A percentile compares a stretch with the other conserved stretches of the same genome.
These are phyloP conservation scores for Erpetoichthys calabaricus DNA, from an alignment of 2,797 vertebrate genomes.

Conservation along the genomic window DNA sequence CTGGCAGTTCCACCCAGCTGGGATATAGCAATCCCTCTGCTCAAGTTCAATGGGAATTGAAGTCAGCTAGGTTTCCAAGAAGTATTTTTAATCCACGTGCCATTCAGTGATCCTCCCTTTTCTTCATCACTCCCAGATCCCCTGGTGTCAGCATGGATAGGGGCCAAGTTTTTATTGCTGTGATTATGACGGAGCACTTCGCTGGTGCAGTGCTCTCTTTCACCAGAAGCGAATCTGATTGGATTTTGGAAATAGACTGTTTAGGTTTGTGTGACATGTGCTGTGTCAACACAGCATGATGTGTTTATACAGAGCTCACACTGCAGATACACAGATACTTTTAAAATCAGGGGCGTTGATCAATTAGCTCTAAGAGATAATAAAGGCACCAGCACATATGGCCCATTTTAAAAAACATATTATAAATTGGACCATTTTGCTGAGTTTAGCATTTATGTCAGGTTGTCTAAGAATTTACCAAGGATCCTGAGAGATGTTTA, in stretches of 20 bases:
- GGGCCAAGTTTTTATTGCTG: slow-evolving; percentile 15
- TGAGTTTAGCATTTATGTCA: too few relatives aligned
- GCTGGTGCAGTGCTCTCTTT: slow-evolving; percentile 5
- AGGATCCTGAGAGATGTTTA: too few relatives aligned
- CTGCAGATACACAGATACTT: slow-evolving; percentile 1
- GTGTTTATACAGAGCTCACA: slow-evolving; percentile 3
- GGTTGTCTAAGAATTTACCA: too few relatives aligned
- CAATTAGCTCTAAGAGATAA: neutral
- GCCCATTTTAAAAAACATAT: too few relatives aligned
- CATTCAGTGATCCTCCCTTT: slow-evolving; percentile 17
- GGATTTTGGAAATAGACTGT: neutral
- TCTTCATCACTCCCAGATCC: slow-evolving; percentile 23
- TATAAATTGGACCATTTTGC: too few relatives aligned
- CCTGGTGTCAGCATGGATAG: slow-evolving; percentile 25
- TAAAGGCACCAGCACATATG: neutral
- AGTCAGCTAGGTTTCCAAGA: slow-evolving; percentile 28
- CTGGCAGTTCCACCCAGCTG: slow-evolving; percentile 40
- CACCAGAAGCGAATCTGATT: neutral
- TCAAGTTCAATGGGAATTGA: slow-evolving; percentile 44
- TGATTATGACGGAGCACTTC: slow-evolving; percentile 8
- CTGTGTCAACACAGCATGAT: neutral
- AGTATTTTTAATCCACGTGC: slow-evolving; percentile 37
- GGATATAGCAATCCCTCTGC: slow-evolving; percentile 35
- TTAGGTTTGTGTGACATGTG: neutral
- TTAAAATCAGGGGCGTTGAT: neutral